phyloP scores from a whole-genome alignment of 1,140 invertebrate genomes.

The Bombus turneri region DNA sequence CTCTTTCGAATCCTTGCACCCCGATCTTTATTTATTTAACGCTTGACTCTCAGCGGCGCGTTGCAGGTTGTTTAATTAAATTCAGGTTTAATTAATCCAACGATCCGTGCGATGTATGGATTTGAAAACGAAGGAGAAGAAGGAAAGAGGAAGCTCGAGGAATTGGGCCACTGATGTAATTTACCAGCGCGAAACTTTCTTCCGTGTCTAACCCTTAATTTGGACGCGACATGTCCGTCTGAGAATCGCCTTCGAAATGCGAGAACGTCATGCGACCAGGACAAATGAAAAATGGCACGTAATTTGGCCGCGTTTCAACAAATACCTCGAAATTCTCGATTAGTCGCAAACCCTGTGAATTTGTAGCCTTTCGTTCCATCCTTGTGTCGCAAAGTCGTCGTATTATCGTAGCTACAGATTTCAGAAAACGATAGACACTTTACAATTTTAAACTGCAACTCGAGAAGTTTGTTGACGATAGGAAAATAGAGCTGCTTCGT shows the following conservation, averaged over 20 bases:
- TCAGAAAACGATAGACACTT: too few relatives aligned
- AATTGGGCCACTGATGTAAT: conserved; percentile 21
- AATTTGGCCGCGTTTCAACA: not conserved
- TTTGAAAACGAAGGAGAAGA: not conserved
- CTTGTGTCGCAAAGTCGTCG: too few relatives aligned
- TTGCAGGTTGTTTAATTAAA: conserved; percentile 29
- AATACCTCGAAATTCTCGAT: not conserved
- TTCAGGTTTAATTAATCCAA: conserved; percentile 26
- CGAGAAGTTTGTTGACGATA: too few relatives aligned
- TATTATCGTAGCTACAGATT: too few relatives aligned
- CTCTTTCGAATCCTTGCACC: not conserved
- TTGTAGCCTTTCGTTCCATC: too few relatives aligned
- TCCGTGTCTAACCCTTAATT: conserved; percentile 39
- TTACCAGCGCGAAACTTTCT: conserved; percentile 15
- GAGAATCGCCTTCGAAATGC: conserved; percentile 1
- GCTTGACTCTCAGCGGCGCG: not conserved
- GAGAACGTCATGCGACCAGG: not conserved
- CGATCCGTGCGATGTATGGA: not conserved
- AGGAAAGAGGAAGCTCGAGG: not conserved
- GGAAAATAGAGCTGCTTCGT: too few relatives aligned
- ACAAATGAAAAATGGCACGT: conserved; percentile 9
- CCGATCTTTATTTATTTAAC: not conserved
- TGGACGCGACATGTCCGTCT: conserved; percentile 11
- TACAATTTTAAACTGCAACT: too few relatives aligned
- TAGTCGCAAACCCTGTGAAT: too few relatives aligned